Evolutionary conservation across 1,140 invertebrate species (phyloP).

Genomic region (Rhysida immarginata): DNA sequence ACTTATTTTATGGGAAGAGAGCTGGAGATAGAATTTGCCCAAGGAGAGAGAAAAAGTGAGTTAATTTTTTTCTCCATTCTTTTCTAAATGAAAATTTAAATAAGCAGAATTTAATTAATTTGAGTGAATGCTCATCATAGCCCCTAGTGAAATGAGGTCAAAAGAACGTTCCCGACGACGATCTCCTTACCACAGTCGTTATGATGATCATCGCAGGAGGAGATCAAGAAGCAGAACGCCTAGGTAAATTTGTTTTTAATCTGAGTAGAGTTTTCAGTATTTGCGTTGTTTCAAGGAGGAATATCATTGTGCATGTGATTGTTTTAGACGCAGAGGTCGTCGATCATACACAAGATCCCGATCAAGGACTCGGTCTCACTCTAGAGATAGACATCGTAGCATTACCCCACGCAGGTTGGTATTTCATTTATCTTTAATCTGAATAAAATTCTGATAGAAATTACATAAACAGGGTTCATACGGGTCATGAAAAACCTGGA

Average conservation of each 20-base stretch:
- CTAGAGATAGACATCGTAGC: conserved; percentile 10
- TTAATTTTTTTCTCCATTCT: too few relatives aligned
- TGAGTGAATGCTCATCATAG: conserved; percentile 1
- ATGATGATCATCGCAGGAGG: conserved; percentile 13
- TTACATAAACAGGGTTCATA: too few relatives aligned
- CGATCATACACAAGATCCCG: conserved; percentile 11
- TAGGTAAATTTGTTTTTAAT: neutral
- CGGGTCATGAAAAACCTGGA: too few relatives aligned
- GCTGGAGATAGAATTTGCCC: conserved; percentile 7
- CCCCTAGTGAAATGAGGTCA: conserved; percentile 16
- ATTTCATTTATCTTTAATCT: too few relatives aligned
- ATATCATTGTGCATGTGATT: too few relatives aligned
- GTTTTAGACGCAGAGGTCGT: too few relatives aligned
- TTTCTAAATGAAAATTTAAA: too few relatives aligned
- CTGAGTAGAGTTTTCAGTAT: too few relatives aligned
- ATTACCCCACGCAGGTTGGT: neutral
- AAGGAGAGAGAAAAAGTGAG: conserved; percentile 5
- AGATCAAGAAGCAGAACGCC: conserved; percentile 14
- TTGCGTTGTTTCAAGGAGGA: too few relatives aligned
- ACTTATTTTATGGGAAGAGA: conserved; percentile 5
- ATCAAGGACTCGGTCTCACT: conserved; percentile 8
- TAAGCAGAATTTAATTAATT: too few relatives aligned
- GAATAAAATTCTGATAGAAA: too few relatives aligned
- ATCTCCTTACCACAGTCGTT: conserved; percentile 12
- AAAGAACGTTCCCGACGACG: conserved; percentile 14